phyloP scores from a whole-genome alignment of 2,797 vertebrate species.

The Chelon auratus region DNA sequence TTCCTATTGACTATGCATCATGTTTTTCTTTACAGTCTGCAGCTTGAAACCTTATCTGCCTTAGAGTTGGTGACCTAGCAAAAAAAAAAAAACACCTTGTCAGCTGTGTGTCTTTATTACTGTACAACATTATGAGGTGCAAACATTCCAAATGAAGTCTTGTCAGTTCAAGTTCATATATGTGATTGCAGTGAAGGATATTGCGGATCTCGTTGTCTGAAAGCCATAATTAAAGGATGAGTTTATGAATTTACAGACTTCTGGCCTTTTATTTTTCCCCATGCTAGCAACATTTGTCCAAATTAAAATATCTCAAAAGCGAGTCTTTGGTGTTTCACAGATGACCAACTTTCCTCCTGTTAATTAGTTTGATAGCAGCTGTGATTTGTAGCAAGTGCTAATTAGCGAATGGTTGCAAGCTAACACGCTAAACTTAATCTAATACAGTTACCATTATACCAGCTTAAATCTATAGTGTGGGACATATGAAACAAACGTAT shows the following conservation, averaged over 20 bases:
- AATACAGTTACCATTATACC: no score
- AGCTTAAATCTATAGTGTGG: no score
- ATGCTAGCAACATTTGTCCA: no score
- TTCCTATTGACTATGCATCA: no score
- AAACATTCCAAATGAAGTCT: conserved; percentile 41
- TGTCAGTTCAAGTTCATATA: neutral
- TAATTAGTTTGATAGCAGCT: no score
- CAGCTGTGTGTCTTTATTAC: conserved; percentile 15
- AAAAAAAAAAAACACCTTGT: neutral
- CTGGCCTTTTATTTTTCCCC: neutral
- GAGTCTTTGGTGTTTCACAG: no score
- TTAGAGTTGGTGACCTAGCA: conserved; percentile 16
- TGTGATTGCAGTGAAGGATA: neutral
- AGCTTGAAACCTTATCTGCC: neutral
- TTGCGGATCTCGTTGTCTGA: conserved; percentile 1
- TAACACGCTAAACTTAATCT: no score
- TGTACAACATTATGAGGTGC: conserved; percentile 1
- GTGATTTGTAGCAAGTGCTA: no score
- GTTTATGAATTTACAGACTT: neutral
- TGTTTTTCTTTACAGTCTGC: neutral
- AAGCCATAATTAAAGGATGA: conserved; percentile 27
- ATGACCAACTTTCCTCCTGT: no score
- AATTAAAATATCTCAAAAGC: neutral
- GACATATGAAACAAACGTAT: no score
- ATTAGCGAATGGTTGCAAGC: no score